Evolutionary conservation across 2,113 vertebrate species (phyloP).

Genomic region (Pionites leucogaster): DNA sequence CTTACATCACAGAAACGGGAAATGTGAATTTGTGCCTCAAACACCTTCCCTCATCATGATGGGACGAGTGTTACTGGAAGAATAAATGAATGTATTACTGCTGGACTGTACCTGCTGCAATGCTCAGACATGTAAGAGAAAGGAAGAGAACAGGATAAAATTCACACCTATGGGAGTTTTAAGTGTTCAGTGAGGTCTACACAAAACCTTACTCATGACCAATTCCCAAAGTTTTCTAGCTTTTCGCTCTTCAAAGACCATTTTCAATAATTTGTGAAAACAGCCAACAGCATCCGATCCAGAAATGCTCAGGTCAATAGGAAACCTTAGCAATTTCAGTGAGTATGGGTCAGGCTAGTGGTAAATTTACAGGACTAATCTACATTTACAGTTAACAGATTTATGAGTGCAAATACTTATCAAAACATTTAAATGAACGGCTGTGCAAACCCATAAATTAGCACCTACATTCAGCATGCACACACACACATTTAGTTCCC

Average conservation of each 20-base stretch:
- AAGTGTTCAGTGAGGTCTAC: neutral
- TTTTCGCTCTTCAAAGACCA: neutral
- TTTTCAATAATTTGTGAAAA: neutral
- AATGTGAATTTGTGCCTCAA: neutral
- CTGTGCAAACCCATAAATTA: slow-evolving; percentile 13
- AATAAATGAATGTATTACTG: neutral
- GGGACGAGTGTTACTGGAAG: neutral
- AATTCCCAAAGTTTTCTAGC: neutral
- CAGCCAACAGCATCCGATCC: neutral
- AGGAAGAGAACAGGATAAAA: neutral
- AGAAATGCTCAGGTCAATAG: neutral
- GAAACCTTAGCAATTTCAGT: neutral
- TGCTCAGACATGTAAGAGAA: neutral
- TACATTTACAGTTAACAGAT: slow-evolving; percentile 11
- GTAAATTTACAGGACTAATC: neutral
- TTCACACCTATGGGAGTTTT: neutral
- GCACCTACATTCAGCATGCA: neutral
- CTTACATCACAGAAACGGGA: neutral
- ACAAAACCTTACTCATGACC: neutral
- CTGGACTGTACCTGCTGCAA: neutral
- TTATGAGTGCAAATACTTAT: neutral
- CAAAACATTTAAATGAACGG: neutral
- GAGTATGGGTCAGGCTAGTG: neutral
- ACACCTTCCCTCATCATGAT: neutral
- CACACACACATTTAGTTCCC: neutral